Percentiles rank a stretch among this genome's conserved stretches.
These are phyloP conservation scores for Gryon sp. DNA, from an alignment of 1,140 invertebrate species.

Conservation along the genomic window DNA sequence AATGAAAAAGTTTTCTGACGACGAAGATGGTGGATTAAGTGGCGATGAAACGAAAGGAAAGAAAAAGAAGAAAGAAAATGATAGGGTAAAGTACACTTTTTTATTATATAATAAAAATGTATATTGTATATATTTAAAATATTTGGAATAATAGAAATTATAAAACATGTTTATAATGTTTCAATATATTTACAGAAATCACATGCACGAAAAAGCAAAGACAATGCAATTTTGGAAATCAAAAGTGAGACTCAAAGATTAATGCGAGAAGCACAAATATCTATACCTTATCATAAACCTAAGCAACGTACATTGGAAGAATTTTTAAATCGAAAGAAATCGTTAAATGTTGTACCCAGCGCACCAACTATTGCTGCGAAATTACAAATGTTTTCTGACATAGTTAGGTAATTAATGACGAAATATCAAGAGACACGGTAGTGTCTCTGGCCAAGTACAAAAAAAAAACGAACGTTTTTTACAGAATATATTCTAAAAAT, in stretches of 20 bases:
- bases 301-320: conserved; percentile 86
- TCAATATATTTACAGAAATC: conserved; percentile 26
- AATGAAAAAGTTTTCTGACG: conserved; percentile 1
- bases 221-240: conserved; percentile 78
- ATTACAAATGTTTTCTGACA: conserved; percentile 72
- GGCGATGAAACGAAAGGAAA: conserved; percentile 11
- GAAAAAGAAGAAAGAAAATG: conserved; percentile 25
- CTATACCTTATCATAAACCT: conserved; percentile 88
- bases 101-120: not conserved
- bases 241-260: conserved; percentile 83
- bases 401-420: conserved; percentile 70
- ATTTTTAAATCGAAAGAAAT: conserved; percentile 81
- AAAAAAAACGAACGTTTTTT: too few species aligned
- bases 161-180: not conserved
- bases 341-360: conserved; percentile 61
- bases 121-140: not conserved
- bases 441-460: too few species aligned
- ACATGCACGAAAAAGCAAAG: conserved; percentile 62
- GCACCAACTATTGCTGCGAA: conserved; percentile 70
- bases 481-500: too few species aligned
- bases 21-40: conserved; percentile 8
- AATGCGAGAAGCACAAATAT: conserved; percentile 84
- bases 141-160: not conserved
- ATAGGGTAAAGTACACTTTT: conserved; percentile 18
- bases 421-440: too few species aligned